Conservation (phyloP, 2,888 invertebrate species). For the Cybosia mesomella region DNA sequence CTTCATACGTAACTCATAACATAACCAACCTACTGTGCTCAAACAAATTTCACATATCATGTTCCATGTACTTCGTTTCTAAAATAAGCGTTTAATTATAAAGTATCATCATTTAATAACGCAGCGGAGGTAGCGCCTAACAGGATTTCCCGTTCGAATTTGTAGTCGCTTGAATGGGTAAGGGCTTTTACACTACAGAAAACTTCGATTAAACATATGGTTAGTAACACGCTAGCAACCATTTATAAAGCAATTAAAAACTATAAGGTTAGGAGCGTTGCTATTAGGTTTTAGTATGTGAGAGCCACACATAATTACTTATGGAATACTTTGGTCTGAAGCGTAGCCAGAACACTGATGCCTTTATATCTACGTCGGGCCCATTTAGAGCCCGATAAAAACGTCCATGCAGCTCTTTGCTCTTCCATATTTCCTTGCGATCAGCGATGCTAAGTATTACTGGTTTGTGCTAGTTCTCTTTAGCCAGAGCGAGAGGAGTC, state of each 20-base stretch:
- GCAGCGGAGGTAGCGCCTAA: not conserved
- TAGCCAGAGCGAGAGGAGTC: too few species aligned
- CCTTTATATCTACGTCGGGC: too few species aligned
- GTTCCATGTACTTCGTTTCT: not conserved
- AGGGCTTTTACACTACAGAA: not conserved
- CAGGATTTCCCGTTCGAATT: constrained; percentile 1
- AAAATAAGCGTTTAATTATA: not conserved
- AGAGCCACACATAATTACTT: too few species aligned
- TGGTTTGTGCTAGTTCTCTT: too few species aligned
- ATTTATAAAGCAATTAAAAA: not conserved
- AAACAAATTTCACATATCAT: not conserved
- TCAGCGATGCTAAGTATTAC: too few species aligned
- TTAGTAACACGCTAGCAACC: not conserved
- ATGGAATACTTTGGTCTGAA: too few species aligned
- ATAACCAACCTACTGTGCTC: not conserved
- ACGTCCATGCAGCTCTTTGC: too few species aligned
- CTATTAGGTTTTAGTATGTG: too few species aligned
- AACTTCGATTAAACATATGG: not conserved
- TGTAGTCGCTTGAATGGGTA: constrained; percentile 2
- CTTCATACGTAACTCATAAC: not conserved
- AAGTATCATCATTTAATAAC: not conserved
- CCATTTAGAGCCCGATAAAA: too few species aligned
- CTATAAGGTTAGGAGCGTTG: too few species aligned
- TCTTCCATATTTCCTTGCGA: too few species aligned
- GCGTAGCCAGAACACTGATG: too few species aligned